These are phyloP conservation scores for Cylloceria caligata DNA, from an alignment of 2,888 invertebrate species.

Conservation along the genomic window DNA sequence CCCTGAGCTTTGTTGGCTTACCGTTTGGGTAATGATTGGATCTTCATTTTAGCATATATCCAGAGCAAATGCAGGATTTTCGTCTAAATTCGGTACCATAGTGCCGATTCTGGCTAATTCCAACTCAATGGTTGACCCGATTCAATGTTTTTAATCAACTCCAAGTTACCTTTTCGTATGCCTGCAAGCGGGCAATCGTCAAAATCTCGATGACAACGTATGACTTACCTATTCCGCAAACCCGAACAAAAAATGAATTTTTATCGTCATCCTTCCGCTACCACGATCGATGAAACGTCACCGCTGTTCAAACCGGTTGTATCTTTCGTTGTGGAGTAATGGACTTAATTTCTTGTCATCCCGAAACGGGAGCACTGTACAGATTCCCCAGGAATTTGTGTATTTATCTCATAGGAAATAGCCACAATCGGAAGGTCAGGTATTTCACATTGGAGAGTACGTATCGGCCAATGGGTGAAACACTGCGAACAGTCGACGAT, in stretches of 20 bases:
- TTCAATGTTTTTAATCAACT: background rate
- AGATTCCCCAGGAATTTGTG: slow-evolving; percentile 10
- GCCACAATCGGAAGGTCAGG: background rate
- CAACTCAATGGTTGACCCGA: background rate
- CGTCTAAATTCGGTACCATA: background rate
- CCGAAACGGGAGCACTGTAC: background rate
- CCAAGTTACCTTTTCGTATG: background rate
- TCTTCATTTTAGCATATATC: background rate
- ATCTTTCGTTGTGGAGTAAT: slow-evolving; percentile 5
- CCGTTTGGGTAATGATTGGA: background rate
- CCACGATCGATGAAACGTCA: slow-evolving; percentile 47
- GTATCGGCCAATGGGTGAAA: slow-evolving; percentile 37
- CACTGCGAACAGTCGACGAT: slow-evolving; percentile 51
- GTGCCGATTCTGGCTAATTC: background rate
- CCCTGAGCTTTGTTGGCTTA: background rate
- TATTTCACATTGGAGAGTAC: background rate
- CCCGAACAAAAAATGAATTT: slow-evolving; percentile 52
- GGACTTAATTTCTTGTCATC: slow-evolving; percentile 10
- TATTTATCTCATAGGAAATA: background rate
- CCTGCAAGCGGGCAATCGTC: background rate
- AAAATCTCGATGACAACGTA: background rate
- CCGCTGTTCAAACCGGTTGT: slow-evolving; percentile 14
- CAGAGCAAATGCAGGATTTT: background rate
- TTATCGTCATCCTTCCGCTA: slow-evolving; percentile 36
- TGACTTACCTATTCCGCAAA: slow-evolving; percentile 45